Percentiles rank a stretch among this genome's conserved stretches.
phyloP scores from a whole-genome alignment of 2,113 vertebrate species.

The Engraulis encrasicolus region DNA sequence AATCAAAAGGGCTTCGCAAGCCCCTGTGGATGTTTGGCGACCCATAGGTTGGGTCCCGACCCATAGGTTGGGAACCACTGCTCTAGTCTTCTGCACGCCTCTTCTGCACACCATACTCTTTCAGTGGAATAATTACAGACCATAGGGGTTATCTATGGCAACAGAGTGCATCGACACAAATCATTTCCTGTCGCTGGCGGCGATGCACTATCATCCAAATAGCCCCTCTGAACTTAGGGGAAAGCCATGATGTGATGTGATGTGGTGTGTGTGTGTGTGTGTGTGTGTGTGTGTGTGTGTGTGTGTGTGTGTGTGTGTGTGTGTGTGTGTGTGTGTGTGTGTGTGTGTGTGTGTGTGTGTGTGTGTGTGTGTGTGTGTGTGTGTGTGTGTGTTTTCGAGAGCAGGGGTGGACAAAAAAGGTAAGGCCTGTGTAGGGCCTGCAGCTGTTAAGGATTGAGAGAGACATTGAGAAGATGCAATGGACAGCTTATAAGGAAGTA shows the following conservation, averaged over 20 bases:
- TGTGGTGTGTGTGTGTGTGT: too few relatives aligned
- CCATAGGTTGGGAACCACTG: too few relatives aligned
- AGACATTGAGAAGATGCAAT: background rate
- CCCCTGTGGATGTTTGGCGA: too few relatives aligned
- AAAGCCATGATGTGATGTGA: background rate
- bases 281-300: too few relatives aligned
- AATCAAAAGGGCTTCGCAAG: too few relatives aligned
- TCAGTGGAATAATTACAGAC: slow-evolving; percentile 40
- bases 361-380: background rate
- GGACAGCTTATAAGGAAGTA: background rate
- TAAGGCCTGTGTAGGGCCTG: background rate
- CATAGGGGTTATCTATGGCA: slow-evolving; percentile 26
- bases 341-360: background rate
- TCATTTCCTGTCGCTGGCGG: slow-evolving; percentile 7
- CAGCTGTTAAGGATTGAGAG: background rate
- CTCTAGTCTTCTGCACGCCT: too few relatives aligned
- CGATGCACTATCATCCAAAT: background rate
- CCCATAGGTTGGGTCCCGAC: too few relatives aligned
- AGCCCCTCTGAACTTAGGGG: background rate
- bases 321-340: background rate
- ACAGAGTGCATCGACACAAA: slow-evolving; percentile 19
- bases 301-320: slow-evolving; percentile 22
- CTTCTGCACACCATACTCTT: too few relatives aligned
- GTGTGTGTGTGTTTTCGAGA: background rate
- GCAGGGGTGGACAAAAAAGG: background rate